Evolutionary conservation across 1,140 invertebrate species (phyloP).

Genomic region (Calliopsis andreniformis): DNA sequence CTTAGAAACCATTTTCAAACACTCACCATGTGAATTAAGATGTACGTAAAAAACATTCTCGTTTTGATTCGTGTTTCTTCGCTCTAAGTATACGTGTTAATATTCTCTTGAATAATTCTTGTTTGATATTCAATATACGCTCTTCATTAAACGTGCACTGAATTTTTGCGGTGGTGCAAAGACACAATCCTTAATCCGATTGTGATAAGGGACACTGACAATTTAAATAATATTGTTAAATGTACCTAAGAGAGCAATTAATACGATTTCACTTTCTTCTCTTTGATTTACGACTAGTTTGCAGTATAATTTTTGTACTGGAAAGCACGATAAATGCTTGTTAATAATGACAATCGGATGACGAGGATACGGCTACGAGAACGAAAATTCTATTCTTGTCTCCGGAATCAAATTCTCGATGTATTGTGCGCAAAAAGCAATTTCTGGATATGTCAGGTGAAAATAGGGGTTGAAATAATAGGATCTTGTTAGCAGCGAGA

Average conservation of each 20-base stretch:
- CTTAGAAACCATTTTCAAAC: slow-evolving; percentile 10
- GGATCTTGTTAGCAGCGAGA: slow-evolving; percentile 14
- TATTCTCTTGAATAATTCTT: slow-evolving; percentile 22
- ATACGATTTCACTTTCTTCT: background rate
- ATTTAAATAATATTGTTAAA: background rate
- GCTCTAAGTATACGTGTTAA: slow-evolving; percentile 38
- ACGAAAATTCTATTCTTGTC: slow-evolving; percentile 14
- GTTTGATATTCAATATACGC: slow-evolving; percentile 49
- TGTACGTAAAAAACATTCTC: slow-evolving; percentile 18
- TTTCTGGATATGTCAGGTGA: background rate
- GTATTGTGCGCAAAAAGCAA: background rate
- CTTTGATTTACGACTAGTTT: background rate
- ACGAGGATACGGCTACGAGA: slow-evolving; percentile 1
- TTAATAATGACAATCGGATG: slow-evolving; percentile 28
- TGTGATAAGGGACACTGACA: background rate
- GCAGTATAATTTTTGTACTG: background rate
- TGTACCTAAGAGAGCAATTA: background rate
- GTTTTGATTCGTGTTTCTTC: slow-evolving; percentile 35
- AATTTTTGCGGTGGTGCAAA: too few species aligned
- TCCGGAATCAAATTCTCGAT: slow-evolving; percentile 12
- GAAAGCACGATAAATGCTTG: too few species aligned
- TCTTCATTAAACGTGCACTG: background rate
- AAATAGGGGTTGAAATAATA: background rate
- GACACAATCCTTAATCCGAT: background rate
- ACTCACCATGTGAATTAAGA: slow-evolving; percentile 36